These are phyloP conservation scores for Patella caerulea DNA, from an alignment of 2,888 invertebrate genomes.

Conservation along the genomic window DNA sequence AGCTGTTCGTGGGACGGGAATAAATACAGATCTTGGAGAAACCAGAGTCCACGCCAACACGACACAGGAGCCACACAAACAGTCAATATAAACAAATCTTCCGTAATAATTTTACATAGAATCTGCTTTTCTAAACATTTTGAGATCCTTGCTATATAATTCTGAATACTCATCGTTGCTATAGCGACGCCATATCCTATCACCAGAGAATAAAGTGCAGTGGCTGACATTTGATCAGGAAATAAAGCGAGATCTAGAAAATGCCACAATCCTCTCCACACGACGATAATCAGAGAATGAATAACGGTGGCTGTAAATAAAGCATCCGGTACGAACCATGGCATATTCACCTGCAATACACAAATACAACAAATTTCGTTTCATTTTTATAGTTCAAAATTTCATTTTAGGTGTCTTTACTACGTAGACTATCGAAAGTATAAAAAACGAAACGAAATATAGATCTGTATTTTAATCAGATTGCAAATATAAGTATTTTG, in stretches of 20 bases:
- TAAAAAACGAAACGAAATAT: no score
- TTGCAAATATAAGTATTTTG: no score
- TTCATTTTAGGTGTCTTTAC: no score
- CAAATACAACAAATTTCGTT: no score
- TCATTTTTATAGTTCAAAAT: no score
- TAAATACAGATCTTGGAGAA: background rate
- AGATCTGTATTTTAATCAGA: no score
- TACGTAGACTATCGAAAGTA: no score
- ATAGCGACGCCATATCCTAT: background rate
- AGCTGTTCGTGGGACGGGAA: background rate
- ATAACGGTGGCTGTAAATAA: background rate
- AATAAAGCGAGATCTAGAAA: background rate
- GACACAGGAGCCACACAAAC: background rate
- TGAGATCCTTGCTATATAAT: background rate
- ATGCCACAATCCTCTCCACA: background rate
- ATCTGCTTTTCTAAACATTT: background rate
- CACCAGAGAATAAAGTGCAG: background rate
- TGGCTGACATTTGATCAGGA: background rate
- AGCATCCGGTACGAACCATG: background rate
- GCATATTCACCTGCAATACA: no score
- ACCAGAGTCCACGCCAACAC: background rate
- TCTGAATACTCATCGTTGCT: background rate
- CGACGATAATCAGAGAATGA: background rate
- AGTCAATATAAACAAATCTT: background rate
- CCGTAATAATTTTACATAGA: background rate